Evolutionary conservation across 2,113 vertebrate species (phyloP).

Genomic region (Tringa solitaria): DNA sequence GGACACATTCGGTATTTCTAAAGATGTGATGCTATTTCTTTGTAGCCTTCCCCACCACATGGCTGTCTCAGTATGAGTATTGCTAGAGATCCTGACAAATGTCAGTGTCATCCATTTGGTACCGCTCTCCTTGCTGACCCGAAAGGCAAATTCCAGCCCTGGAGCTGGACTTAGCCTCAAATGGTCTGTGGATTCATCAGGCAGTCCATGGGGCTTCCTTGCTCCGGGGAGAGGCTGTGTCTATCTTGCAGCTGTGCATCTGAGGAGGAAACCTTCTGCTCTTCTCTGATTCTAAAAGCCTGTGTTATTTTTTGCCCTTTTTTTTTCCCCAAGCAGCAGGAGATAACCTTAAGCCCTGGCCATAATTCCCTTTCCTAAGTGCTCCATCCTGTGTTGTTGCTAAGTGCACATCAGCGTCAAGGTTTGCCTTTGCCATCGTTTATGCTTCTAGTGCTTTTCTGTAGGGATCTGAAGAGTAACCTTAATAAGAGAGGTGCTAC

Average conservation of each 20-base stretch:
- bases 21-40: not conserved
- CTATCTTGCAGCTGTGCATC: not conserved
- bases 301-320: not conserved
- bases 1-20: not conserved
- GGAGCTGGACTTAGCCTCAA: not conserved
- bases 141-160: not conserved
- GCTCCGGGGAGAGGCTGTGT: not conserved
- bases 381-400: not conserved
- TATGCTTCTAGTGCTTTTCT: not conserved
- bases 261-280: not conserved
- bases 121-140: not conserved
- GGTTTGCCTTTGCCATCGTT: not conserved
- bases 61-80: not conserved
- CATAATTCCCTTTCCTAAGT: not conserved
- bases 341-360: slow-evolving; percentile 19
- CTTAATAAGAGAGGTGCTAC: not conserved
- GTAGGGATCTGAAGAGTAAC: not conserved
- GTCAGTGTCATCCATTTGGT: not conserved
- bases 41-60: not conserved
- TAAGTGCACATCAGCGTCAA: not conserved
- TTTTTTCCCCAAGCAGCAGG: not conserved
- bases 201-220: not conserved
- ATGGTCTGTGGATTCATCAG: not conserved
- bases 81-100: not conserved
- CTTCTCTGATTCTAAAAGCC: not conserved